A percentile compares a stretch with the other conserved stretches of the same genome.
phyloP scores from a whole-genome alignment of 2,888 invertebrate species.

The Cryptus viduatorius region DNA sequence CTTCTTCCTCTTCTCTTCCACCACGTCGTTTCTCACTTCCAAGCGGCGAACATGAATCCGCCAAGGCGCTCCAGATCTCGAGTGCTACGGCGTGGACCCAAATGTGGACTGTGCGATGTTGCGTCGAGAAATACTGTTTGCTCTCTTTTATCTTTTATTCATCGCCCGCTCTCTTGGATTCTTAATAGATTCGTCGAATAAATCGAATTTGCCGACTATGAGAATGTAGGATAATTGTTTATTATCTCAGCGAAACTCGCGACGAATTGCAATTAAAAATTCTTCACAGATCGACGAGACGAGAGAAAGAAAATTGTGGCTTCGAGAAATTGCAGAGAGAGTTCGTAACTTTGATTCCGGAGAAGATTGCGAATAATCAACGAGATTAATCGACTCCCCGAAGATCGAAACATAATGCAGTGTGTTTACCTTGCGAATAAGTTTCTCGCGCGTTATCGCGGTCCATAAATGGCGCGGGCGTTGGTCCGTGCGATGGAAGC shows the following conservation, averaged over 20 bases:
- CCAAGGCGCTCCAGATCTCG: conserved; percentile 56
- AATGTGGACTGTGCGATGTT: conserved; percentile 44
- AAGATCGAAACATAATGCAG: conserved; percentile 1
- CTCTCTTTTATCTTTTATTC: conserved; percentile 24
- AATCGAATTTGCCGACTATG: background rate
- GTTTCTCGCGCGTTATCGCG: conserved; percentile 74
- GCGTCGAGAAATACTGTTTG: conserved; percentile 17
- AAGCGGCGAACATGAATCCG: conserved; percentile 26
- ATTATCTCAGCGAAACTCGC: background rate
- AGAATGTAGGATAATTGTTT: conserved; percentile 11
- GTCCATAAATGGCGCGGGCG: conserved; percentile 84
- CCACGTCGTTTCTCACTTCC: conserved; percentile 35
- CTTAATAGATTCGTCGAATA: conserved; percentile 15
- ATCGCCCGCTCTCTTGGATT: conserved; percentile 4
- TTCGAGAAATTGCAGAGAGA: no score
- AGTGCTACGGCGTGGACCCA: conserved; percentile 57
- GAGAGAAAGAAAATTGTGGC: background rate
- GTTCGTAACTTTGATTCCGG: no score
- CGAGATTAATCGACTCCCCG: conserved; percentile 1
- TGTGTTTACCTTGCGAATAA: conserved; percentile 57
- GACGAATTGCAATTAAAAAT: conserved; percentile 3
- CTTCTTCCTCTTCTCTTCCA: conserved; percentile 45
- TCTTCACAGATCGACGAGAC: background rate
- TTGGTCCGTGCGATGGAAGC: conserved; percentile 77
- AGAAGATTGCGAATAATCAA: background rate